Percentiles rank a stretch among this genome's conserved stretches.
Conservation (phyloP, 2,888 invertebrate species). For the Ochropleura plecta region DNA sequence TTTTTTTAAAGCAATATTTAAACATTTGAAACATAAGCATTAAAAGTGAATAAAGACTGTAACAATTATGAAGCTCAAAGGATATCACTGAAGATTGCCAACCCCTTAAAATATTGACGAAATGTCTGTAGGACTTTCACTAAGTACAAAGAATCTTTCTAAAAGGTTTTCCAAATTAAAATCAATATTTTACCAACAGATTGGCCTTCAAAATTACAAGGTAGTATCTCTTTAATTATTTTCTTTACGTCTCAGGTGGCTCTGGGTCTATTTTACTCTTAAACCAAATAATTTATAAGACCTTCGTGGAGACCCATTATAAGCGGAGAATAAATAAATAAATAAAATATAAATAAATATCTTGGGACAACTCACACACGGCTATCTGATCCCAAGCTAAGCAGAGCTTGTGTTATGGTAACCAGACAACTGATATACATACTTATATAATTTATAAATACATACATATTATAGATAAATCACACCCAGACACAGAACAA, state of each 20-base stretch:
- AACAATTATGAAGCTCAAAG: not conserved
- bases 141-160: not conserved
- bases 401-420: no score
- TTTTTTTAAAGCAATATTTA: no score
- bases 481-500: no score
- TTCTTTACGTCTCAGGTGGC: conserved; percentile 30
- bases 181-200: conserved; percentile 15
- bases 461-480: no score
- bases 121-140: not conserved
- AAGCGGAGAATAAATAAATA: conserved; percentile 50
- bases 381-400: no score
- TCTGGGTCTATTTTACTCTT: conserved; percentile 14
- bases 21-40: no score
- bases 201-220: conserved; percentile 30
- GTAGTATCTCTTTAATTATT: conserved; percentile 19
- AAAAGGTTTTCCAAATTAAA: conserved; percentile 39
- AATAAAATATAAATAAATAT: no score
- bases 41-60: not conserved
- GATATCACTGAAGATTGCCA: not conserved
- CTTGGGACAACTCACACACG: no score
- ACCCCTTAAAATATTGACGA: conserved; percentile 22
- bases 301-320: conserved; percentile 48
- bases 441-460: no score
- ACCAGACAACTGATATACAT: no score
- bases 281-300: conserved; percentile 47